Evolutionary conservation across 2,888 invertebrate species (phyloP).

Genomic region (Heliconius ethilla): DNA sequence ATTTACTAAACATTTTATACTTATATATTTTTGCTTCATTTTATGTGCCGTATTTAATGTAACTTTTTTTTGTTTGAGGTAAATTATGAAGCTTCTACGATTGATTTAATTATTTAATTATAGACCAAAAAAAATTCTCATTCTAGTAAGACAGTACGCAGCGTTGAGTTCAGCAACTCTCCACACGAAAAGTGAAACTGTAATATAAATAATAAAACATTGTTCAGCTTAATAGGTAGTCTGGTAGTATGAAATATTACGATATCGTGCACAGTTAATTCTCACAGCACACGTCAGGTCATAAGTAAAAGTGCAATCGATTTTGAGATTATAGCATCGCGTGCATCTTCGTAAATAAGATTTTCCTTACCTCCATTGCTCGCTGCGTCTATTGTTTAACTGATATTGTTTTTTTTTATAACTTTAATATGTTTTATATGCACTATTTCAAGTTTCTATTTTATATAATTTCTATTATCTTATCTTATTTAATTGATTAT

Average conservation of each 20-base stretch:
- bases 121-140: too few species aligned
- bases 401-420: constrained; percentile 1
- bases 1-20: too few species aligned
- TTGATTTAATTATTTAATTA: not conserved
- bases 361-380: constrained; percentile 13
- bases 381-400: constrained; percentile 9
- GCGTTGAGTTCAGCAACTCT: not conserved
- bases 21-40: not conserved
- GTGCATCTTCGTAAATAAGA: constrained; percentile 17
- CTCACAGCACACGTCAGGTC: constrained; percentile 1
- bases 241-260: constrained; percentile 7
- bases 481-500: too few species aligned
- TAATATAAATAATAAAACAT: not conserved
- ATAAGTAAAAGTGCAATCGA: constrained; percentile 20
- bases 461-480: too few species aligned
- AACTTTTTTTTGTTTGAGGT: not conserved
- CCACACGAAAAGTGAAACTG: not conserved
- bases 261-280: constrained; percentile 11
- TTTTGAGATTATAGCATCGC: constrained; percentile 20
- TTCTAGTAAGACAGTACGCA: not conserved
- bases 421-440: not conserved
- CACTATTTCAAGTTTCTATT: not conserved
- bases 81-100: not conserved
- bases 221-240: not conserved
- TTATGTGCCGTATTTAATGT: not conserved